Base-by-base conservation (phyloP, 92 coral and sea anemone genomes). In the Meandrina meandrites region DNA sequence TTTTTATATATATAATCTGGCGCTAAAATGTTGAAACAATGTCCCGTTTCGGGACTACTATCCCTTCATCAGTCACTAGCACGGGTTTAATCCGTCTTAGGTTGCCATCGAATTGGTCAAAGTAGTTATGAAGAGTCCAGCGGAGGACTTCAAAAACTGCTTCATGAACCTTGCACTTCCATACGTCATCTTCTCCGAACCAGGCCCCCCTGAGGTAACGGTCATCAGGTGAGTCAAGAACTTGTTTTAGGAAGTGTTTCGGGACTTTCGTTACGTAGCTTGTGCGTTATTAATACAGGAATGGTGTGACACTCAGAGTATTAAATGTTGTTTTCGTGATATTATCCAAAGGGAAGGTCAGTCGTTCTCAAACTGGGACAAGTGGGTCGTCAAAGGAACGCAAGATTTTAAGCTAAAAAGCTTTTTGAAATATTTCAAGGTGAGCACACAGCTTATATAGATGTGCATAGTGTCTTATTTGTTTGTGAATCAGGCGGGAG, bases 111-210 rank as follows among this genome's bases (percentile, higher is more conserved):
- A 97, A 85, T 91, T 97, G 42, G 93, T 97, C 62, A 97, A 97
- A 81, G 80, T 93, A 22, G 88, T 90, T 42, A 88, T 91, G 85
- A 73, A 86, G 42, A 85, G 92, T 79, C 84, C 98, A 0, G 85
- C 88, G 22, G 93, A 88, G 53, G 99, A 93, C 84, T 97, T 90
- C 91, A 93, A 94, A 81, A 97, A 97, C 88, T 90, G 99, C 79
- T 97, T 97, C 82, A 90, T 97, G 89, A 97, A 97, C 78, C 90
- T 97, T 2, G 98, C 99, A 6, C 87, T 97, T 62, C 99, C 99
- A 45, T 93, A 90, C 68, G 90, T 97, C 84, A 90, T 96, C 73
- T 95, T 97, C 89, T 94, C 99, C 30, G 94, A 97, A 73, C 99
- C 99, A 32, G 99, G 98, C 19, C 95, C 98, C 14, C 97, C 95